These are phyloP conservation scores for Hypotaenidia philippensis DNA, from an alignment of 2,797 vertebrate species.

Conservation along the genomic window DNA sequence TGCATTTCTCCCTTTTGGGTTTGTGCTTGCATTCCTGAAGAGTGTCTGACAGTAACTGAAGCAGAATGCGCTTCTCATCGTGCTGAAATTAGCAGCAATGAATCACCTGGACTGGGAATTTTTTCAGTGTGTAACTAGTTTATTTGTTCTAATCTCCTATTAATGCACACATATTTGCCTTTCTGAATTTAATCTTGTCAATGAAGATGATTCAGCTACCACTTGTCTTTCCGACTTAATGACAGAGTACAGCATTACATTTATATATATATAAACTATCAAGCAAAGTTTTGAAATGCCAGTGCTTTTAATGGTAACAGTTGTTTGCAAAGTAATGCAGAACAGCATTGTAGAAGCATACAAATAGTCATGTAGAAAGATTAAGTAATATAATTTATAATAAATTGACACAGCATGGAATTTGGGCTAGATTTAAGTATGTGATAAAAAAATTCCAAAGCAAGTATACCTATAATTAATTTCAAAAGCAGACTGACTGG, in stretches of 20 bases:
- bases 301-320: background rate
- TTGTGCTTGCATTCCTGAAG: background rate
- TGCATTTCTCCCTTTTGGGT: background rate
- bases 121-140: background rate
- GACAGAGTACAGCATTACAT: background rate
- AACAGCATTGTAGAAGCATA: background rate
- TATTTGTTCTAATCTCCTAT: background rate
- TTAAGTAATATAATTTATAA: background rate
- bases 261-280: background rate
- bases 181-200: background rate
- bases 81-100: slow-evolving; percentile 28
- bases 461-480: background rate
- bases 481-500: background rate
- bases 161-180: background rate
- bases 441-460: background rate
- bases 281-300: background rate
- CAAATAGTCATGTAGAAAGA: background rate
- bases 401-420: background rate
- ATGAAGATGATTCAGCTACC: background rate
- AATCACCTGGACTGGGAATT: background rate
- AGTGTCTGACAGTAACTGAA: background rate
- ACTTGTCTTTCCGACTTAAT: background rate
- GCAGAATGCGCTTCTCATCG: background rate
- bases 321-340: background rate
- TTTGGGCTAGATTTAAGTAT: background rate